Conservation (phyloP, 2,797 vertebrate species). For the Poeciliopsis gracilis region DNA sequence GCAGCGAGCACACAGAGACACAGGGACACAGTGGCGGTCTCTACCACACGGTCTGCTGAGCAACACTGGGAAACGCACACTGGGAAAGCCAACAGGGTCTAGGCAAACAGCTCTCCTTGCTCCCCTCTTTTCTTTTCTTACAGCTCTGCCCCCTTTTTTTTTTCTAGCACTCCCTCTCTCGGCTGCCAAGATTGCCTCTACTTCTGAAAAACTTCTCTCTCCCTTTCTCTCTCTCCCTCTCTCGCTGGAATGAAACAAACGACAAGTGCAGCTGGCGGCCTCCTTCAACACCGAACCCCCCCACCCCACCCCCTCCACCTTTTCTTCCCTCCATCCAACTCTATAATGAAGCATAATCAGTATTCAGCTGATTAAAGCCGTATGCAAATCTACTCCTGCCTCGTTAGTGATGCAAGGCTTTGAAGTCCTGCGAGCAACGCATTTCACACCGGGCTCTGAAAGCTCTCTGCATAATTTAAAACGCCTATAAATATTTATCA, state of each 20-base stretch:
- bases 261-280: conserved; percentile 98
- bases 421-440: conserved; percentile 99
- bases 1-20: conserved; percentile 54
- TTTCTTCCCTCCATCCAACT: conserved; percentile 44
- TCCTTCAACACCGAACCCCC: conserved; percentile 66
- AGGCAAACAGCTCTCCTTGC: conserved; percentile 71
- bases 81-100: conserved; percentile 70
- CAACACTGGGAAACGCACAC: conserved; percentile 74
- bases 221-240: conserved; percentile 79
- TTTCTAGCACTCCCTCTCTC: conserved; percentile 42
- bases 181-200: conserved; percentile 90
- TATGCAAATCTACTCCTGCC: conserved; percentile 97
- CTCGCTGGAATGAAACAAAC: conserved; percentile 94
- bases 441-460: conserved; percentile 97
- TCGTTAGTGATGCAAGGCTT: conserved; percentile 99
- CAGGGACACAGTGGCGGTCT: conserved; percentile 70
- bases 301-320: no score
- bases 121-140: conserved; percentile 64
- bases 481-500: conserved; percentile 99
- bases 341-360: conserved; percentile 99
- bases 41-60: conserved; percentile 69
- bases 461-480: conserved; percentile 99
- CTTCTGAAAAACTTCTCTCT: conserved; percentile 90
- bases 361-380: conserved; percentile 99
- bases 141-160: conserved; percentile 52